phyloP scores from a whole-genome alignment of 1,140 invertebrate genomes.

The Macrosteles quadrilineatus region DNA sequence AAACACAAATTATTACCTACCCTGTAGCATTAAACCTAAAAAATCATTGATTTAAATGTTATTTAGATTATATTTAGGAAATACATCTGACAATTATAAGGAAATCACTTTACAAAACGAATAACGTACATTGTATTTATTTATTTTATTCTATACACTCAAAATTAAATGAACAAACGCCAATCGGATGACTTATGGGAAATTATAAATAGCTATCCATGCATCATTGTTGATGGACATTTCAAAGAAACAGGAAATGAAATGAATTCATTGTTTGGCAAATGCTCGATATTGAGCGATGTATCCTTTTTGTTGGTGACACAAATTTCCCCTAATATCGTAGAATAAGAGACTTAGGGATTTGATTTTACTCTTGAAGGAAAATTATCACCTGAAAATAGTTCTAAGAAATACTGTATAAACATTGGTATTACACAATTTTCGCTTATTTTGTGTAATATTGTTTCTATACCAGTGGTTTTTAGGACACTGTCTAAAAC shows the following conservation, averaged over 20 bases:
- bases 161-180: neutral
- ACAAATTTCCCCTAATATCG: too few species aligned
- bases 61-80: neutral
- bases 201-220: neutral
- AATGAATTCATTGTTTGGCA: neutral
- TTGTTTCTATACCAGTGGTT: too few species aligned
- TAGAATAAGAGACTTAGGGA: too few species aligned
- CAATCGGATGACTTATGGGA: neutral
- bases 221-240: neutral
- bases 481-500: too few species aligned
- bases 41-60: too few species aligned
- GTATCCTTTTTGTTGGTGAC: neutral
- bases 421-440: too few species aligned
- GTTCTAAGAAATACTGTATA: too few species aligned
- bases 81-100: neutral
- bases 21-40: too few species aligned
- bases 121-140: neutral
- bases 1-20: too few species aligned
- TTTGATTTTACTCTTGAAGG: too few species aligned
- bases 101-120: neutral
- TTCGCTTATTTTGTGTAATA: too few species aligned
- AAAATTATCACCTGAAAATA: too few species aligned
- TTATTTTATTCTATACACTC: neutral
- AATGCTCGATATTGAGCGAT: neutral
- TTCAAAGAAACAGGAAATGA: slow-evolving; percentile 12